Evolutionary conservation across 1,140 invertebrate species (phyloP).

Genomic region (Drosophila seguyi): DNA sequence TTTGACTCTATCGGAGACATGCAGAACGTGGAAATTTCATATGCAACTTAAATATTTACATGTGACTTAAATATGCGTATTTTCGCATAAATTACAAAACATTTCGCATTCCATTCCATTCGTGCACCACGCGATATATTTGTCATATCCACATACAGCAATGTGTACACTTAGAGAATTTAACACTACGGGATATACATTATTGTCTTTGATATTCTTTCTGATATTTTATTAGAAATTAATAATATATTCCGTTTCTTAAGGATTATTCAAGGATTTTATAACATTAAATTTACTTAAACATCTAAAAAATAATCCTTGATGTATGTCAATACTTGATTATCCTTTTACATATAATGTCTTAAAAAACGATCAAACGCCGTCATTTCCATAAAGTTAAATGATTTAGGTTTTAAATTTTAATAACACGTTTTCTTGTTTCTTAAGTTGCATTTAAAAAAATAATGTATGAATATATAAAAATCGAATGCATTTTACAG

Average conservation of each 20-base stretch:
- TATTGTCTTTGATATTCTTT: not conserved
- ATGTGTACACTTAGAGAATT: not conserved
- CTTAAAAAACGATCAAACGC: too few relatives aligned
- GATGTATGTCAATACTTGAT: too few relatives aligned
- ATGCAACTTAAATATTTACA: conserved; percentile 81
- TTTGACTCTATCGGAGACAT: conserved; percentile 69
- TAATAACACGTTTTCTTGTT: too few relatives aligned
- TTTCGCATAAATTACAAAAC: conserved; percentile 79
- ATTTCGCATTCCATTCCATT: conserved; percentile 59
- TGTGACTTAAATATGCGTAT: conserved; percentile 78
- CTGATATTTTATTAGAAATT: not conserved
- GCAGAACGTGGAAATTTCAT: conserved; percentile 72
- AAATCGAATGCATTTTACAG: not conserved
- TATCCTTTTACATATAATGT: too few relatives aligned
- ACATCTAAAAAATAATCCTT: too few relatives aligned
- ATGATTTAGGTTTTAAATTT: too few relatives aligned
- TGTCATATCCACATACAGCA: conserved; percentile 29
- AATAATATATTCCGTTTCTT: not conserved
- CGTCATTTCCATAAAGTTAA: too few relatives aligned
- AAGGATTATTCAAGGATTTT: not conserved
- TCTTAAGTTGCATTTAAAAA: not conserved
- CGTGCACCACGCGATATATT: conserved; percentile 63
- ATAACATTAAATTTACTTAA: too few relatives aligned
- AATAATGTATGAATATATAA: not conserved
- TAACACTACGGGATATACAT: not conserved